These are phyloP conservation scores for Myrmecobius fasciatus DNA, from an alignment of 2,113 vertebrate genomes.

Conservation along the genomic window DNA sequence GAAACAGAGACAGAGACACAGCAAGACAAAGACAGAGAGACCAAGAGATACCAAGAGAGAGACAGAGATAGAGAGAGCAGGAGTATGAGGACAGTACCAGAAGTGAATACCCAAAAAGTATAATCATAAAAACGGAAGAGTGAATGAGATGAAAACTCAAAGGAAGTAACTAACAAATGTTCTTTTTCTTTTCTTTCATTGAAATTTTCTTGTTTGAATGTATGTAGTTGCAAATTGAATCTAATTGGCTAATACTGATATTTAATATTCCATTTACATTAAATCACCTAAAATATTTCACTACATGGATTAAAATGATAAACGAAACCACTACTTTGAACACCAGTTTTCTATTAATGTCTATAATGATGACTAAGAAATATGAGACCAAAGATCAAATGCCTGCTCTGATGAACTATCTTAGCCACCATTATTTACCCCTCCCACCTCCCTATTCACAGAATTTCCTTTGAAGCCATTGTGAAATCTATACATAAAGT, in stretches of 20 bases:
- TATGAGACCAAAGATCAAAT: background rate
- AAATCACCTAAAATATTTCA: background rate
- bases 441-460: constrained; percentile 46
- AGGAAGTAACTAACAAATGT: background rate
- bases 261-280: background rate
- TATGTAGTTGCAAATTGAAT: background rate
- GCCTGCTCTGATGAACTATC: constrained; percentile 8
- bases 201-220: background rate
- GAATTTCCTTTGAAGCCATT: constrained; percentile 61
- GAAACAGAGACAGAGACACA: too few relatives aligned
- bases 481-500: constrained; percentile 29
- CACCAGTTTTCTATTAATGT: background rate
- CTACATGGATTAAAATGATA: background rate
- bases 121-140: background rate
- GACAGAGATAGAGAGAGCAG: too few relatives aligned
- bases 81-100: background rate
- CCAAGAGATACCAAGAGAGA: too few relatives aligned
- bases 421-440: background rate
- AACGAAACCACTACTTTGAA: background rate
- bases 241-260: background rate
- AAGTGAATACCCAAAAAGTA: background rate
- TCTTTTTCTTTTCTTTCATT: background rate
- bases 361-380: background rate
- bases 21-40: too few relatives aligned
- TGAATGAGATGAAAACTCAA: background rate